Percentiles rank a stretch among this genome's conserved stretches.
These are phyloP conservation scores for Ophioninae sp. DNA, from an alignment of 2,888 invertebrate genomes.

Conservation along the genomic window DNA sequence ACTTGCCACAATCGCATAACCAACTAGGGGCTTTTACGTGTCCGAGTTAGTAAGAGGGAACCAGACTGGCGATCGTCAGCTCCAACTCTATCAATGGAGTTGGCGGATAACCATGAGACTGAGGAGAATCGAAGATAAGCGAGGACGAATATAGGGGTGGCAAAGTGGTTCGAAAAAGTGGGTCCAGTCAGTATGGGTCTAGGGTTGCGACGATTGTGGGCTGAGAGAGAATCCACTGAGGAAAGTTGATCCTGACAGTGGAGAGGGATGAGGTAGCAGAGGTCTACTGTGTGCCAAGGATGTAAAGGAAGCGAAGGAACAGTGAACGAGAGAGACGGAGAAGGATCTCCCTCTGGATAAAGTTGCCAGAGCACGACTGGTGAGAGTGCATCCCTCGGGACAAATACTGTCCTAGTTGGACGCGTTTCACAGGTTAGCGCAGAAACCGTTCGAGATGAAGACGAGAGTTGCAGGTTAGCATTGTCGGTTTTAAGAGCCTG, in stretches of 20 bases:
- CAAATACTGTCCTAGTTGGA: conserved; percentile 73
- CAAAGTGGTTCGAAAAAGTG: conserved; percentile 35
- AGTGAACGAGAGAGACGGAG: conserved; percentile 3
- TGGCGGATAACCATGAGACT: neutral
- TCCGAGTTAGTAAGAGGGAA: neutral
- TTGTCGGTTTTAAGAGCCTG: conserved; percentile 72
- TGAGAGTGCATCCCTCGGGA: conserved; percentile 73
- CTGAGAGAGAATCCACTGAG: conserved; percentile 50
- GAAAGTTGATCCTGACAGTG: conserved; percentile 46
- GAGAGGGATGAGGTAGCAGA: conserved; percentile 44
- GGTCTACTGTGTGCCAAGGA: conserved; percentile 4
- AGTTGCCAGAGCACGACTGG: conserved; percentile 68
- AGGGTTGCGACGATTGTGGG: conserved; percentile 11
- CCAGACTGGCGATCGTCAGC: neutral
- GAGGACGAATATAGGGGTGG: conserved; percentile 17
- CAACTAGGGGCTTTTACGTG: neutral
- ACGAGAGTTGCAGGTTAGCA: conserved; percentile 51
- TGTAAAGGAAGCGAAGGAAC: conserved; percentile 47
- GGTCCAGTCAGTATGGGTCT: conserved; percentile 9
- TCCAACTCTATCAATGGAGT: neutral
- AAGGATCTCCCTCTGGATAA: conserved; percentile 59
- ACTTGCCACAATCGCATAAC: neutral
- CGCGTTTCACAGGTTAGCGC: conserved; percentile 73
- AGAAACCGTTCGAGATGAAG: conserved; percentile 53
- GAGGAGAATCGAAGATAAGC: neutral